Conservation (phyloP, 1,140 invertebrate species). For the Listronotus bonariensis region DNA sequence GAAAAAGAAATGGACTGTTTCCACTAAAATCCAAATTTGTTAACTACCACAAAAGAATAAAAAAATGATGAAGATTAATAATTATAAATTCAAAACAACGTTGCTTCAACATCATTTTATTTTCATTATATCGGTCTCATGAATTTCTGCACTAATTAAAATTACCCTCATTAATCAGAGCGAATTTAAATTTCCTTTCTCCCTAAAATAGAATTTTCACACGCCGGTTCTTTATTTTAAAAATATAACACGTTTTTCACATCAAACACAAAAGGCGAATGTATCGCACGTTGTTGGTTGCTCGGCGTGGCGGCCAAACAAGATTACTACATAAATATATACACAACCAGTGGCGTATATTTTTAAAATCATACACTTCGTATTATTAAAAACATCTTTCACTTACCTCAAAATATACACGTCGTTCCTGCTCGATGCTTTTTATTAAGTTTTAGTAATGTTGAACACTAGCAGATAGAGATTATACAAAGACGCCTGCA, state of each 20-base stretch:
- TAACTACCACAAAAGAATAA: too few relatives aligned
- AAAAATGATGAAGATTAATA: background rate
- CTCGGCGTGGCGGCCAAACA: slow-evolving; percentile 7
- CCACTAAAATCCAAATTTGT: too few relatives aligned
- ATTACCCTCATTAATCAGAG: slow-evolving; percentile 23
- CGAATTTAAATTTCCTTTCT: slow-evolving; percentile 13
- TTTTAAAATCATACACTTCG: background rate
- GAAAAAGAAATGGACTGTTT: too few relatives aligned
- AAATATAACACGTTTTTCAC: slow-evolving; percentile 29
- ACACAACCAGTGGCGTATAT: slow-evolving; percentile 11
- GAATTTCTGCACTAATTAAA: slow-evolving; percentile 17
- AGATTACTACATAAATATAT: slow-evolving; percentile 30
- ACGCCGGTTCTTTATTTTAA: slow-evolving; percentile 27
- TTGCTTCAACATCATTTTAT: too few relatives aligned
- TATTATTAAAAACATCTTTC: too few relatives aligned
- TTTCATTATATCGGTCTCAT: background rate
- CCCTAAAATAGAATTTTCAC: slow-evolving; percentile 10
- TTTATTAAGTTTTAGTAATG: background rate
- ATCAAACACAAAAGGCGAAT: slow-evolving; percentile 27
- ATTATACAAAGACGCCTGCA: too few relatives aligned
- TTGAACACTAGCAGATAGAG: background rate
- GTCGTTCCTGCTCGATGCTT: background rate
- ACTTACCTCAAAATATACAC: too few relatives aligned
- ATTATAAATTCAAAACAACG: too few relatives aligned
- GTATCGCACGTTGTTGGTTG: slow-evolving; percentile 28